Conservation (phyloP, 1,140 invertebrate genomes). For the Philopotamus ludificatus region DNA sequence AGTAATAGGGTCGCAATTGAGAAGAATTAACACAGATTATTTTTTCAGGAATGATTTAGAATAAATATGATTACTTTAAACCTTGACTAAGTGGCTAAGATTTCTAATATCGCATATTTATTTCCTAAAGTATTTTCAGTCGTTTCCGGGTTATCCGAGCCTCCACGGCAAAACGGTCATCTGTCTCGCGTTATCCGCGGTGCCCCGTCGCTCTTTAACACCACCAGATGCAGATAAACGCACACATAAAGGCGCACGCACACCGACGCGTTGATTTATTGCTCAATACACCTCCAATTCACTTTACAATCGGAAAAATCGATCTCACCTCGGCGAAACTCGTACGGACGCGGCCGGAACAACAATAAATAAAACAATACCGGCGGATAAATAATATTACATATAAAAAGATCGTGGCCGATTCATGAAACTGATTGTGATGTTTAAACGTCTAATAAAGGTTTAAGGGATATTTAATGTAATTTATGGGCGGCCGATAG, state of each 20-base stretch:
- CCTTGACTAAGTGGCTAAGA: too few relatives aligned
- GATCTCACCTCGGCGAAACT: constrained; percentile 32
- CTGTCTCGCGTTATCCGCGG: constrained; percentile 13
- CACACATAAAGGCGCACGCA: background rate
- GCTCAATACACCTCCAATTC: constrained; percentile 37
- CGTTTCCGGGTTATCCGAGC: background rate
- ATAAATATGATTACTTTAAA: too few relatives aligned
- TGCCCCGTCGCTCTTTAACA: constrained; percentile 7
- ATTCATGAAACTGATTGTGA: constrained; percentile 40
- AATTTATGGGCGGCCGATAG: constrained; percentile 39
- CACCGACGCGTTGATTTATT: constrained; percentile 35
- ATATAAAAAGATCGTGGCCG: constrained; percentile 41
- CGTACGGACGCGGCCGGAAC: constrained; percentile 10
- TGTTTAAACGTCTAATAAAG: constrained; percentile 41
- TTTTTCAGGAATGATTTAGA: too few relatives aligned
- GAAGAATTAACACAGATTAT: too few relatives aligned
- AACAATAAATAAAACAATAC: constrained; percentile 39
- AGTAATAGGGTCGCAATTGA: too few relatives aligned
- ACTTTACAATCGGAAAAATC: constrained; percentile 40
- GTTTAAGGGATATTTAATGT: constrained; percentile 41
- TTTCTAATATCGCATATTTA: too few relatives aligned
- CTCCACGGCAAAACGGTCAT: background rate
- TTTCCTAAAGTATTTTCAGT: too few relatives aligned
- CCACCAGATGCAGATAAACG: constrained; percentile 20
- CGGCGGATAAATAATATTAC: constrained; percentile 33